Base-by-base conservation (phyloP, 2,888 invertebrate species). In the Macrosiphum euphorbiae region DNA sequence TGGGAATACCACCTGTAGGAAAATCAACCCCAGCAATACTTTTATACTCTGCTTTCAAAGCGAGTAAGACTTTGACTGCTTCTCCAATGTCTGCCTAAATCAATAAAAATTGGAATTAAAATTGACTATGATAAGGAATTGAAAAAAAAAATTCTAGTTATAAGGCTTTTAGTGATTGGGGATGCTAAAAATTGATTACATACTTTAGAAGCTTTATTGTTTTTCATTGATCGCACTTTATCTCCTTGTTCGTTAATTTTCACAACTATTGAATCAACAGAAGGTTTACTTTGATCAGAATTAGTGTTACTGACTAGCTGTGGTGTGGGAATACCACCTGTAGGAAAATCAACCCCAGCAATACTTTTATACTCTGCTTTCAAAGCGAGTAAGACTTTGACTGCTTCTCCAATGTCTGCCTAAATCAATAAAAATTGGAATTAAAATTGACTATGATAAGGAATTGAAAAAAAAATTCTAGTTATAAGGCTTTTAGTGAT, bases 141-240 rank as follows among this genome's bases (percentile, higher is more conserved):
- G n/a, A n/a, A n/a, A 44, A 44, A 44, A 44, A 44, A 44, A 44
- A 44, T 44, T 7, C 5, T 5, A 44, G 44, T 44, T 44, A 44
- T 44, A 44, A 44, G 7, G 44, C 44, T 44, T 44, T 44, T 44
- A 44, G 44, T 44, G 44, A 44, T 44, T 44, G 44, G 44, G 7
- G 4, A 7, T 44, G 44, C 44, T 44, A 44, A 44, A 44, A 44
- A 44, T 44, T 44, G 7, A 7, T 44, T 55, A 44, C 7, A 41
- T 91, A 91, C 91, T 95, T 98, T 98, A 0, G 97, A 96, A 0
- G 97, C 97, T 95, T 98, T 98, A 4, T 96, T 96, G 0, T 96
- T 95, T 96, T 98, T 98, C 28, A 98, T 96, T 95, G 98, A 44
- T 44, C 44, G 44, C 44, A 44, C 97, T 95, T 97, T 97, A 52